Percentiles rank a stretch among this genome's conserved stretches.
Evolutionary conservation across 2,113 vertebrate genomes (phyloP).

Genomic region (Dipodomys merriami): DNA sequence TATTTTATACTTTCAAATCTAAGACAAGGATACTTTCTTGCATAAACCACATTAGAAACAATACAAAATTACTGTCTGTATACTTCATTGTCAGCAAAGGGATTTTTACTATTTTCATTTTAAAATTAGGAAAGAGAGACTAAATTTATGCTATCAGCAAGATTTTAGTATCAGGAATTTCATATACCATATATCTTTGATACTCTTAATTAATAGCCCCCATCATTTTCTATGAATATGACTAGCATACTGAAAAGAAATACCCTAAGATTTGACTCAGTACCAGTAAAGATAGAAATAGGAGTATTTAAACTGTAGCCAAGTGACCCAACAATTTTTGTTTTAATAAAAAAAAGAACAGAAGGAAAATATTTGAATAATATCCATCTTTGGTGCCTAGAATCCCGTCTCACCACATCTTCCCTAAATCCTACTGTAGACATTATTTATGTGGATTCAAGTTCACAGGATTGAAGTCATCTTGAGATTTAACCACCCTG

Average conservation of each 20-base stretch:
- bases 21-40: not conserved
- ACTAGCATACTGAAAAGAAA: not conserved
- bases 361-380: not conserved
- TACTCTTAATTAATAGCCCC: not conserved
- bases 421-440: not conserved
- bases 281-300: not conserved
- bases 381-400: not conserved
- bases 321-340: not conserved
- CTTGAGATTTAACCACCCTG: too few species aligned
- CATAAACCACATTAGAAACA: not conserved
- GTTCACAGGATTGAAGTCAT: not conserved
- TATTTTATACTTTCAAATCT: slow-evolving; percentile 21
- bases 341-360: not conserved
- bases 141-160: not conserved
- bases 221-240: not conserved
- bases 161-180: not conserved
- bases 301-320: not conserved
- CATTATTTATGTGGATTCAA: not conserved
- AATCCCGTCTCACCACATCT: not conserved
- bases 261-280: not conserved
- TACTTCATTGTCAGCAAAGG: not conserved
- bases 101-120: not conserved
- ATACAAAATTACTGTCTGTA: not conserved
- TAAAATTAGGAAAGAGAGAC: not conserved
- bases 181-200: not conserved